Percentiles rank a stretch among this genome's conserved stretches.
Conservation (phyloP, 2,113 vertebrate species). For the Rana temporaria region DNA sequence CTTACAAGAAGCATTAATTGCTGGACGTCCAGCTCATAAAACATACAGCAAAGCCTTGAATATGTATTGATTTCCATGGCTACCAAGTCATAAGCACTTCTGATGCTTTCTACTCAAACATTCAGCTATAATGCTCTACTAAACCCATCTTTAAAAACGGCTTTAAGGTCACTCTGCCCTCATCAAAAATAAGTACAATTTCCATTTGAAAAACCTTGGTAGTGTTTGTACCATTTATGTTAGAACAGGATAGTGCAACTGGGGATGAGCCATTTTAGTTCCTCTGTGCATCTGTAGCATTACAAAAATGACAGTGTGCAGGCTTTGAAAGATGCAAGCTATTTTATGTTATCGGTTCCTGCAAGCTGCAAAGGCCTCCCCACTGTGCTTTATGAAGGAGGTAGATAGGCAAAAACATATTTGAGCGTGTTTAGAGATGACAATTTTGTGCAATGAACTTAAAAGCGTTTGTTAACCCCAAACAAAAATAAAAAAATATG, state of each 20-base stretch:
- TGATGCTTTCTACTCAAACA: conserved; percentile 17
- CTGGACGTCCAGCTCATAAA: conserved; percentile 18
- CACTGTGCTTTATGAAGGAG: no score
- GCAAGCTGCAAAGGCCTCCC: no score
- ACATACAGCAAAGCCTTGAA: conserved; percentile 19
- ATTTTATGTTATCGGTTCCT: neutral
- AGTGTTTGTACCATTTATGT: neutral
- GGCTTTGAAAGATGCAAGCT: no score
- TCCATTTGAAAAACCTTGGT: neutral
- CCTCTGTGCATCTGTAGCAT: neutral
- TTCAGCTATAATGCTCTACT: neutral
- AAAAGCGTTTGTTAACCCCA: no score
- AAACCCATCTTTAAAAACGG: neutral
- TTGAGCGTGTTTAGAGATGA: no score
- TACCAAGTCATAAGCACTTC: conserved; percentile 20
- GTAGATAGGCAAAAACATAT: no score
- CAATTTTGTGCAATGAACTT: no score
- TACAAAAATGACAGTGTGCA: neutral
- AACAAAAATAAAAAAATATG: no score
- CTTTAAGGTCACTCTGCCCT: neutral
- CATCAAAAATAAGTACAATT: neutral
- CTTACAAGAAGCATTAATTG: neutral
- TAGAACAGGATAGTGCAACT: neutral
- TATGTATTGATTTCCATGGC: conserved; percentile 30
- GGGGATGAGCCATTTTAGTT: neutral